These are phyloP conservation scores for Neopelma chrysocephalum DNA, from an alignment of 2,797 vertebrate genomes.

Conservation along the genomic window DNA sequence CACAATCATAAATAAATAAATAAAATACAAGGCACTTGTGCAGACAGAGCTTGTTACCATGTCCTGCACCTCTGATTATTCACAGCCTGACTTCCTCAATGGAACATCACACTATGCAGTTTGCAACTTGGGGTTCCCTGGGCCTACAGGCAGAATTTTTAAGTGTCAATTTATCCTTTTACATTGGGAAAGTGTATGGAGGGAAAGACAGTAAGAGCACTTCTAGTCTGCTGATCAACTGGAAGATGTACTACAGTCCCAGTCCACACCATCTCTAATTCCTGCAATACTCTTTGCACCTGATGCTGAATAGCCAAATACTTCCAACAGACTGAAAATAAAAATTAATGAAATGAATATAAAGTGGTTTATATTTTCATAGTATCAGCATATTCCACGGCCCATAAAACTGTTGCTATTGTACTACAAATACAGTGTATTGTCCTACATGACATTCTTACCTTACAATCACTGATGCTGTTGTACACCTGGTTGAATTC, in stretches of 20 bases:
- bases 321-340: not conserved
- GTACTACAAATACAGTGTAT: not conserved
- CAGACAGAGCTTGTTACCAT: not conserved
- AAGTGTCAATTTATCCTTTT: not conserved
- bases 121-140: not conserved
- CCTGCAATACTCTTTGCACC: not conserved
- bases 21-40: not conserved
- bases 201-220: not conserved
- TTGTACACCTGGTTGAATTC: constrained; percentile 93
- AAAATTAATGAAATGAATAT: not conserved
- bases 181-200: not conserved
- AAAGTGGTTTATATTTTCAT: not conserved
- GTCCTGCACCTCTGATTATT: not conserved
- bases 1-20: not conserved
- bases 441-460: constrained; percentile 39
- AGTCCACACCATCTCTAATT: not conserved
- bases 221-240: not conserved
- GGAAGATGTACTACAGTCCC: not conserved
- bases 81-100: not conserved
- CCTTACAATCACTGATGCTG: constrained; percentile 98
- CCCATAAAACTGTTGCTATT: not conserved
- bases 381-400: not conserved
- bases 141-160: not conserved
- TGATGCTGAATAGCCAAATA: not conserved
- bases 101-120: not conserved